A percentile compares a stretch with the other conserved stretches of the same genome.
Evolutionary conservation across 2,888 invertebrate species (phyloP).

Genomic region (Diarsia rubi): DNA sequence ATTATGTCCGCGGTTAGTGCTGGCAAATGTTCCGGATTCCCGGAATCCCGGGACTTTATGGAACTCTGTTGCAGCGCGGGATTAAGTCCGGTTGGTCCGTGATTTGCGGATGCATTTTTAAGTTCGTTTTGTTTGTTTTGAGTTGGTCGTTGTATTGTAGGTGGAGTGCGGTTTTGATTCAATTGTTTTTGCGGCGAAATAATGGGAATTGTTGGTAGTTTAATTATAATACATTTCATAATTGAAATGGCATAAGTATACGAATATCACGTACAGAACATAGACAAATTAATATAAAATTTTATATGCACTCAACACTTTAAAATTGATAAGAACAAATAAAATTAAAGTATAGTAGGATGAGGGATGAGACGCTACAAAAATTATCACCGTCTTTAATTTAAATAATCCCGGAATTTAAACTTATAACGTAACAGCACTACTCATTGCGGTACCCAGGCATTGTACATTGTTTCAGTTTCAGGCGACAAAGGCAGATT

Average conservation of each 20-base stretch:
- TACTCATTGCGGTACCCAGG: slow-evolving; percentile 14
- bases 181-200: slow-evolving; percentile 1
- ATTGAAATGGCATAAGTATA: background rate
- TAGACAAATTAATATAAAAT: background rate
- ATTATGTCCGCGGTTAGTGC: slow-evolving; percentile 61
- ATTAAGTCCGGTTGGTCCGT: slow-evolving; percentile 47
- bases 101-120: slow-evolving; percentile 56
- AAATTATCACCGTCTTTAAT: no score
- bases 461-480: slow-evolving; percentile 39
- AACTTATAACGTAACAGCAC: slow-evolving; percentile 30
- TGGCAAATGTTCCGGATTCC: slow-evolving; percentile 55
- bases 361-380: no score
- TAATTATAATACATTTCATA: background rate
- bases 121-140: slow-evolving; percentile 40
- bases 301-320: background rate
- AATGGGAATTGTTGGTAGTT: background rate
- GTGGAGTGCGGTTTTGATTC: slow-evolving; percentile 24
- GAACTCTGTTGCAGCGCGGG: slow-evolving; percentile 44
- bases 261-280: background rate
- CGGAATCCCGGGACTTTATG: slow-evolving; percentile 43
- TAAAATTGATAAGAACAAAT: no score
- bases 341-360: no score
- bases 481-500: slow-evolving; percentile 21
- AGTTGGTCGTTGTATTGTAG: slow-evolving; percentile 21
- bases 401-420: slow-evolving; percentile 19